phyloP scores from a whole-genome alignment of 2,888 invertebrate genomes.

The Tethea ocularis region DNA sequence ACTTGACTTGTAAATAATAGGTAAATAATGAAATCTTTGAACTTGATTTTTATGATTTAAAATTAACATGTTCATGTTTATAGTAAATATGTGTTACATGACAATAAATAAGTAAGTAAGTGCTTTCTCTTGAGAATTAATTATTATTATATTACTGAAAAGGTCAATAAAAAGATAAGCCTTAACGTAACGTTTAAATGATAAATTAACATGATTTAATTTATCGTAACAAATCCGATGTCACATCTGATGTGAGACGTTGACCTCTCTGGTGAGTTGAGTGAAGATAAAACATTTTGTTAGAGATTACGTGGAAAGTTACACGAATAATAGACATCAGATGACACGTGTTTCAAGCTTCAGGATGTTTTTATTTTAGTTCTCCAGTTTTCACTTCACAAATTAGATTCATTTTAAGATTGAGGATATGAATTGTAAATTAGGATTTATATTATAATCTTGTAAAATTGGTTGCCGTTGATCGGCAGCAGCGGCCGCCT shows the following conservation, averaged over 20 bases:
- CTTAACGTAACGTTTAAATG: no score
- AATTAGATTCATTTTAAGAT: neutral
- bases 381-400: neutral
- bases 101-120: slow-evolving; percentile 17
- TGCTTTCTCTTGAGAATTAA: slow-evolving; percentile 13
- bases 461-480: no score
- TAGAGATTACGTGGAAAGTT: neutral
- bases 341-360: neutral
- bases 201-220: no score
- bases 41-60: slow-evolving; percentile 18
- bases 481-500: no score
- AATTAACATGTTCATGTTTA: no score
- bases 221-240: no score
- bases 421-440: no score
- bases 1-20: slow-evolving; percentile 28
- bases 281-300: neutral
- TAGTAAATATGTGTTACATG: no score
- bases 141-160: neutral
- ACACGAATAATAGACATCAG: neutral
- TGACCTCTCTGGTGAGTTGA: neutral
- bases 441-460: no score
- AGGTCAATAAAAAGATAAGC: neutral
- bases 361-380: neutral
- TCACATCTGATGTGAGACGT: neutral
- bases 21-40: slow-evolving; percentile 15